A percentile compares a stretch with the other conserved stretches of the same genome.
Conservation (phyloP, 2,888 invertebrate genomes). For the Catocala nupta region DNA sequence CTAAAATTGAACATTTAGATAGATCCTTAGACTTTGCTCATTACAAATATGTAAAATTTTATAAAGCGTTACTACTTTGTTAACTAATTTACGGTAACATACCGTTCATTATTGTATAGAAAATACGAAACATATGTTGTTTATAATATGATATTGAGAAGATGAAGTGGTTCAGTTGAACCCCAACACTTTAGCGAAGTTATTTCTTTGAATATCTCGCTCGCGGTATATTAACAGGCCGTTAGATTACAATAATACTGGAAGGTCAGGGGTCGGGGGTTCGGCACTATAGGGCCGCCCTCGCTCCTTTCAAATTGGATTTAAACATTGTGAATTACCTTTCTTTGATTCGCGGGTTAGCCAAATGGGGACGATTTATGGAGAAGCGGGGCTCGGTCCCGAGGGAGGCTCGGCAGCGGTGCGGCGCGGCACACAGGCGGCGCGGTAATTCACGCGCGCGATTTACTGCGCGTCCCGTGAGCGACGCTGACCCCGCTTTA, state of each 20-base stretch:
- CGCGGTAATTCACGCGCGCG: conserved; percentile 62
- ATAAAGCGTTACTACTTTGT: too few species aligned
- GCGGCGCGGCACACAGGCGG: conserved; percentile 42
- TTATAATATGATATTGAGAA: conserved; percentile 10
- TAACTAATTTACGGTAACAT: too few species aligned
- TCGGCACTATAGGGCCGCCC: conserved; percentile 48
- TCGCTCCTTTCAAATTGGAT: conserved; percentile 73
- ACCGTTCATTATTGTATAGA: not conserved
- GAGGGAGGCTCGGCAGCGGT: conserved; percentile 32
- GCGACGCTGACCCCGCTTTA: conserved; percentile 69
- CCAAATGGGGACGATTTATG: conserved; percentile 84
- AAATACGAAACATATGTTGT: conserved; percentile 11
- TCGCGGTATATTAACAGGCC: conserved; percentile 61
- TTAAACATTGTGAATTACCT: conserved; percentile 85
- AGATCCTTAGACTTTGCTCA: too few species aligned
- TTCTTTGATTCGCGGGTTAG: conserved; percentile 84
- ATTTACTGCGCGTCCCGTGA: conserved; percentile 70
- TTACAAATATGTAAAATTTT: too few species aligned
- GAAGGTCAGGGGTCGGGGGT: conserved; percentile 48
- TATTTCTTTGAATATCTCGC: conserved; percentile 51
- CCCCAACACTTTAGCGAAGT: conserved; percentile 24
- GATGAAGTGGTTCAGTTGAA: not conserved
- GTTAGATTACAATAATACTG: conserved; percentile 61
- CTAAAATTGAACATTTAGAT: too few species aligned
- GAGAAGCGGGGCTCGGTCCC: conserved; percentile 63